Conservation (phyloP, 2,888 invertebrate species). For the Drosophila anceps region DNA sequence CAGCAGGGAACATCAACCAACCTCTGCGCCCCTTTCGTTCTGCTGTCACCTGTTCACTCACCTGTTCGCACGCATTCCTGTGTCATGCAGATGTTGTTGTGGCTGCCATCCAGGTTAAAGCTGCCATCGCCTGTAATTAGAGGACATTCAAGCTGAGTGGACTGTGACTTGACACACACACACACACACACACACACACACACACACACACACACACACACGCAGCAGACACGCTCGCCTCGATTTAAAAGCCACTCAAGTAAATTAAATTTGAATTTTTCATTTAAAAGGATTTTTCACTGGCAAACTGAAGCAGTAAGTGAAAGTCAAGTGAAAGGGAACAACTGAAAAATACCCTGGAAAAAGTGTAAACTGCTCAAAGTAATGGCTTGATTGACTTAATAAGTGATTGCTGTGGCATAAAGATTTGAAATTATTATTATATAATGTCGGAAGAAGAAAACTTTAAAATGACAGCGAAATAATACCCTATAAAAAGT, state of each 20-base stretch:
- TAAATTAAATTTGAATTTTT: slow-evolving; percentile 73
- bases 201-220: slow-evolving; percentile 16
- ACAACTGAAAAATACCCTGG: slow-evolving; percentile 12
- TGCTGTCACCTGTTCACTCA: slow-evolving; percentile 77
- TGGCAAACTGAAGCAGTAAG: not conserved
- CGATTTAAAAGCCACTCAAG: slow-evolving; percentile 64
- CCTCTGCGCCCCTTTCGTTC: not conserved
- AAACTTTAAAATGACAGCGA: not conserved
- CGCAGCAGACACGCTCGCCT: slow-evolving; percentile 1
- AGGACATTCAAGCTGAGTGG: slow-evolving; percentile 39
- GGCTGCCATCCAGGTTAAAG: slow-evolving; percentile 26
- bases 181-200: slow-evolving; percentile 17
- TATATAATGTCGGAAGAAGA: too few species aligned
- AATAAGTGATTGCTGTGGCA: not conserved
- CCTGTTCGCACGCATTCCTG: slow-evolving; percentile 88
- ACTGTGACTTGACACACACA: slow-evolving; percentile 13
- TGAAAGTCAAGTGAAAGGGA: not conserved
- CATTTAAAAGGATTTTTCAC: slow-evolving; percentile 54
- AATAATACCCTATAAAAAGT: not conserved
- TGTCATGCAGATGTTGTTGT: slow-evolving; percentile 86
- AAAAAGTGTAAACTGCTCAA: too few species aligned
- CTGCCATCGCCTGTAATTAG: slow-evolving; percentile 63
- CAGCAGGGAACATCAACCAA: not conserved
- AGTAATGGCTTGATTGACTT: not conserved
- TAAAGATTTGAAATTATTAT: not conserved